These are phyloP conservation scores for Loriculus beryllinus DNA, from an alignment of 2,797 vertebrate genomes.

Conservation along the genomic window DNA sequence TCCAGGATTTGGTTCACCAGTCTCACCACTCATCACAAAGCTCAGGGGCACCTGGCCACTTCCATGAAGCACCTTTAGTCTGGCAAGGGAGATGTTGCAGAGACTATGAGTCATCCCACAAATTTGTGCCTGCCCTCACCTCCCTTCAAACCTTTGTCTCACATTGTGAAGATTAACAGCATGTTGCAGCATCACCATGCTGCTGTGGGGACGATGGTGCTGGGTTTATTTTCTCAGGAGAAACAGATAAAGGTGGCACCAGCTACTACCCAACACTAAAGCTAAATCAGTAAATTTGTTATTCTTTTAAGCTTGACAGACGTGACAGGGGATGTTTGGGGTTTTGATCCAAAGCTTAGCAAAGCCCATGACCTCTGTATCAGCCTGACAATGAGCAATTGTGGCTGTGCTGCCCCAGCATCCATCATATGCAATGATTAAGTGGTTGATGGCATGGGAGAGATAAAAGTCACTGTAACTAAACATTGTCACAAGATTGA, in stretches of 20 bases:
- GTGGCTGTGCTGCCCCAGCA: not conserved
- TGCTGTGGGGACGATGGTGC: not conserved
- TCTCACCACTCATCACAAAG: not conserved
- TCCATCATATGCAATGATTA: conserved; percentile 36
- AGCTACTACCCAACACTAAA: conserved; percentile 28
- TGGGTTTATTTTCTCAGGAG: conserved; percentile 41
- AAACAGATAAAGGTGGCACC: conserved; percentile 39
- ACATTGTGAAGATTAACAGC: not conserved
- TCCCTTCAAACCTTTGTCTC: not conserved
- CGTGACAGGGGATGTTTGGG: not conserved
- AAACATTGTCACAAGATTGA: conserved; percentile 41
- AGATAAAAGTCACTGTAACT: conserved; percentile 48
- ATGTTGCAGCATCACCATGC: not conserved
- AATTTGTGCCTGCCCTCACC: not conserved
- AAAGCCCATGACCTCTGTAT: conserved; percentile 36
- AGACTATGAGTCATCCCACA: not conserved
- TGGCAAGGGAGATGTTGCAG: not conserved
- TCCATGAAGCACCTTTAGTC: not conserved
- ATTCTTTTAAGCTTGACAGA: conserved; percentile 10
- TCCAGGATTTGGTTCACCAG: not conserved
- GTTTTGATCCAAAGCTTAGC: conserved; percentile 26
- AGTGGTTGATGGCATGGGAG: conserved; percentile 22
- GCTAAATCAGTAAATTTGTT: conserved; percentile 21
- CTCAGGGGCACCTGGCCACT: not conserved
- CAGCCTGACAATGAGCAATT: conserved; percentile 55